A percentile compares a stretch with the other conserved stretches of the same genome.
phyloP scores from a whole-genome alignment of 2,797 vertebrate species.

The Danio jaintianensis region DNA sequence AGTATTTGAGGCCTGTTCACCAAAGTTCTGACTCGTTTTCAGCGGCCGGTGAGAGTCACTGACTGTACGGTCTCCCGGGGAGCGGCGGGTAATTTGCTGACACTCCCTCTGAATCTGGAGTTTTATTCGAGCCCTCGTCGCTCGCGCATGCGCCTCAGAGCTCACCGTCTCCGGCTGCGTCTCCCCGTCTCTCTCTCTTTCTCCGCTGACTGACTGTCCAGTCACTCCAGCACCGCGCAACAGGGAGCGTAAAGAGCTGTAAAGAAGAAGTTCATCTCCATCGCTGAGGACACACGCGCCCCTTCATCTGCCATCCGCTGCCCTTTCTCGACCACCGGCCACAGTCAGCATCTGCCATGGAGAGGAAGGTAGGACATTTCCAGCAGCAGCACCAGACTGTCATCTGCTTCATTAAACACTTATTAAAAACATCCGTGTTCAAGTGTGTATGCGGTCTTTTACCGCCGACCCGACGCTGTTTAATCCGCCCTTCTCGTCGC shows the following conservation, averaged over 20 bases:
- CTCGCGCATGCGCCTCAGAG: constrained; percentile 80
- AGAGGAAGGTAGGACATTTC: constrained; percentile 83
- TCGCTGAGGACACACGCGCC: constrained; percentile 63
- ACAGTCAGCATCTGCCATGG: constrained; percentile 72
- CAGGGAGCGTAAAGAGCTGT: constrained; percentile 69
- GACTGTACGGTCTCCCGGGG: neutral
- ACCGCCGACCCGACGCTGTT: constrained; percentile 67
- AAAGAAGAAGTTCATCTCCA: constrained; percentile 75
- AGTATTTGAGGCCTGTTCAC: neutral
- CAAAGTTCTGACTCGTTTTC: neutral
- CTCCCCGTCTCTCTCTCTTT: constrained; percentile 61
- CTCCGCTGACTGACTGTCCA: constrained; percentile 67
- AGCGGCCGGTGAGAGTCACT: neutral
- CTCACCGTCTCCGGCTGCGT: constrained; percentile 78
- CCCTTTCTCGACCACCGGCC: constrained; percentile 40
- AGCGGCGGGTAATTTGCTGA: constrained; percentile 75
- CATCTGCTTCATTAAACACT: constrained; percentile 21
- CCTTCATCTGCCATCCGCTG: constrained; percentile 68
- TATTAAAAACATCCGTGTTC: constrained; percentile 34
- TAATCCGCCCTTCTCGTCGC: constrained; percentile 59
- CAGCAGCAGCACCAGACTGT: constrained; percentile 58
- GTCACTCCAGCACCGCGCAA: constrained; percentile 58
- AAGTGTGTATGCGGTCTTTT: constrained; percentile 2
- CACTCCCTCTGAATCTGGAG: constrained; percentile 75
- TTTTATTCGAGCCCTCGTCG: constrained; percentile 72